Conservation (phyloP, 1,140 invertebrate species). For the Helicoverpa zea region DNA sequence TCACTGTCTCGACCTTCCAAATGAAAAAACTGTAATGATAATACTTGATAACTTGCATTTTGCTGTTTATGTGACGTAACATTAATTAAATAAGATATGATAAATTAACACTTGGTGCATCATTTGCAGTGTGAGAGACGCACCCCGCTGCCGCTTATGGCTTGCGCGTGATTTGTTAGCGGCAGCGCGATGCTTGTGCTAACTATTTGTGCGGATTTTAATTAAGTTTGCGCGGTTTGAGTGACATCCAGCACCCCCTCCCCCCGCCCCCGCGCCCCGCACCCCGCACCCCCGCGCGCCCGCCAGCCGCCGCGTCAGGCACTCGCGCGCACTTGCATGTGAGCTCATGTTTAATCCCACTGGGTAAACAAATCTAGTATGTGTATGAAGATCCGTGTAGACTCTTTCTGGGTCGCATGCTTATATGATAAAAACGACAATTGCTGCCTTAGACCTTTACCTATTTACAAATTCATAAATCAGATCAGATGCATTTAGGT, state of each 20-base stretch:
- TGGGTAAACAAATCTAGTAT: neutral
- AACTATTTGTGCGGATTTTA: conserved; percentile 57
- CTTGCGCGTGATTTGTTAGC: neutral
- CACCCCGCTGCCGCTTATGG: conserved; percentile 3
- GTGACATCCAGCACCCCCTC: conserved; percentile 13
- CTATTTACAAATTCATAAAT: too few species aligned
- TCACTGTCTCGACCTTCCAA: too few species aligned
- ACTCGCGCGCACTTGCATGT: neutral
- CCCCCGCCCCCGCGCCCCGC: neutral
- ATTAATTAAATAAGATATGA: too few species aligned
- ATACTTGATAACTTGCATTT: too few species aligned
- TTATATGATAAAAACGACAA: too few species aligned
- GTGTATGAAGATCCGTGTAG: neutral
- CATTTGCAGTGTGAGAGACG: neutral
- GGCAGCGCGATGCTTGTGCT: conserved; percentile 17
- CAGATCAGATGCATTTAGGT: too few species aligned
- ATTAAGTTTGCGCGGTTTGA: conserved; percentile 58
- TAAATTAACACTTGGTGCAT: too few species aligned
- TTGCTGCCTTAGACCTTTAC: too few species aligned
- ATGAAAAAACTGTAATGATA: too few species aligned
- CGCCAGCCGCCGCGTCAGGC: neutral
- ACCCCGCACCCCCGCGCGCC: neutral
- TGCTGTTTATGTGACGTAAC: too few species aligned
- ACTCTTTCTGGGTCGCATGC: too few species aligned
- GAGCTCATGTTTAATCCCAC: neutral